These are phyloP conservation scores for Tamias sibiricus DNA, from an alignment of 2,113 vertebrate genomes.

Conservation along the genomic window DNA sequence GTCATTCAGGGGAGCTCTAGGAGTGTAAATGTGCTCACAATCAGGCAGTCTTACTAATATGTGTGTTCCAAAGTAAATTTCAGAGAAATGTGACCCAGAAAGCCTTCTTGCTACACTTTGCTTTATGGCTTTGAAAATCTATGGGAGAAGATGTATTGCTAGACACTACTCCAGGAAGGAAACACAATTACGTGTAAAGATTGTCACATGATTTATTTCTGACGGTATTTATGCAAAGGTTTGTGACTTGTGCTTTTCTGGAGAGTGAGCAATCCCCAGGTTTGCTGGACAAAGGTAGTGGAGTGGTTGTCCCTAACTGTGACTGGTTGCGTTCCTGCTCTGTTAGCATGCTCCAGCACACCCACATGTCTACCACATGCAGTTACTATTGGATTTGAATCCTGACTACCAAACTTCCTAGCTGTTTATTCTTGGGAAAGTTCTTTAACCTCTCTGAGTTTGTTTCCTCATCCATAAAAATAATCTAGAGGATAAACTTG, in stretches of 20 bases:
- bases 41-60: neutral
- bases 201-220: neutral
- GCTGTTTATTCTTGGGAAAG: neutral
- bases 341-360: accelerated
- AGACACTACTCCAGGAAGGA: neutral
- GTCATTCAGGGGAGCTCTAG: neutral
- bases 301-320: no score
- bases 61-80: neutral
- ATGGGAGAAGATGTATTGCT: neutral
- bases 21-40: neutral
- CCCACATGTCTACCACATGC: accelerated
- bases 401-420: neutral
- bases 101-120: neutral
- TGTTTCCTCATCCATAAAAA: neutral
- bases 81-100: neutral
- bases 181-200: neutral
- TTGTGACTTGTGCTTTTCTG: neutral
- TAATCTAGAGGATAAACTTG: neutral
- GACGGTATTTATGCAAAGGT: neutral
- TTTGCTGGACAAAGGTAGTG: neutral
- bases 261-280: neutral
- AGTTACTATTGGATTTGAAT: neutral
- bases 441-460: neutral
- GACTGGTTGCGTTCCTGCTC: accelerated
- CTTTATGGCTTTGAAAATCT: neutral